Percentiles rank a stretch among this genome's conserved stretches.
These are phyloP conservation scores for Terebella lapidaria DNA, from an alignment of 2,888 invertebrate species.

Conservation along the genomic window DNA sequence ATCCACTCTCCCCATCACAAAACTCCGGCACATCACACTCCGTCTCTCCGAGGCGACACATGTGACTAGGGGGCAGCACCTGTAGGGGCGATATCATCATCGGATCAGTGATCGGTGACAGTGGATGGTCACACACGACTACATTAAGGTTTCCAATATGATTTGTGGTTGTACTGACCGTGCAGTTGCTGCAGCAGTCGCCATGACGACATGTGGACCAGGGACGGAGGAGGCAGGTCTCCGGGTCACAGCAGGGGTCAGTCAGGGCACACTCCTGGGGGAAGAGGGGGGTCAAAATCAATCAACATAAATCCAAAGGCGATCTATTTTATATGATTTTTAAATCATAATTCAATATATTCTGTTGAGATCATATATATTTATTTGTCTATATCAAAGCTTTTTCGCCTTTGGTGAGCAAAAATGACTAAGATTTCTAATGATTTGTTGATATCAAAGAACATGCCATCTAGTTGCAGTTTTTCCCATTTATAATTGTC, in stretches of 20 bases:
- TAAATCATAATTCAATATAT: too few species aligned
- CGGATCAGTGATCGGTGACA: too few species aligned
- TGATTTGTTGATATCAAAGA: too few species aligned
- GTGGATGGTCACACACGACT: not conserved
- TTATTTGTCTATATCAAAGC: too few species aligned
- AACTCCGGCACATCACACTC: constrained; percentile 95
- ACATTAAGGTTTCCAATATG: not conserved
- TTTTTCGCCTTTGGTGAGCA: too few species aligned
- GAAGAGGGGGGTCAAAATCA: constrained; percentile 12
- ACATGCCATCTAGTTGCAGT: too few species aligned
- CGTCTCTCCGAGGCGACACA: constrained; percentile 80
- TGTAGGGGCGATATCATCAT: too few species aligned
- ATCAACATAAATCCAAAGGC: not conserved
- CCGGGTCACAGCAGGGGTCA: constrained; percentile 96
- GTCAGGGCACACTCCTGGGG: constrained; percentile 69
- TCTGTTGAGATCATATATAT: too few species aligned
- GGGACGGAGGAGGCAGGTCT: constrained; percentile 88
- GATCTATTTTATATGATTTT: not conserved
- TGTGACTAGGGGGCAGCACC: constrained; percentile 41
- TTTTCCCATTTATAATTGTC: too few species aligned
- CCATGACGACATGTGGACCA: constrained; percentile 92
- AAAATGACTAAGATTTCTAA: too few species aligned
- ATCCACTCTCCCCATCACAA: constrained; percentile 81
- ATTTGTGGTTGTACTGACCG: constrained; percentile 68
- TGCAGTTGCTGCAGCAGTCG: constrained; percentile 86